phyloP scores from a whole-genome alignment of 2,797 vertebrate species.

The Lepidocolaptes lacrymiger region DNA sequence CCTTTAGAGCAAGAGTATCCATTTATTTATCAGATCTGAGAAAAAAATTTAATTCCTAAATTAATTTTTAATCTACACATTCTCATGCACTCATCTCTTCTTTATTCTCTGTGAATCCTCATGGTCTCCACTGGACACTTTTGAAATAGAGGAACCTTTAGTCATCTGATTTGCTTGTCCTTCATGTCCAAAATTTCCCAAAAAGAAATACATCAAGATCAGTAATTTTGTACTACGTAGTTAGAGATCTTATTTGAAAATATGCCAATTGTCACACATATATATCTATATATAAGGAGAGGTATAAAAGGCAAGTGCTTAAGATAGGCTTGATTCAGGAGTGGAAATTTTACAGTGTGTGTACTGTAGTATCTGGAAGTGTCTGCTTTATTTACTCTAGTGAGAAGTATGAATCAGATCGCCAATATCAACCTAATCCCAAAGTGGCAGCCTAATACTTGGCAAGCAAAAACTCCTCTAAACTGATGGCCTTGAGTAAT shows the following conservation, averaged over 20 bases:
- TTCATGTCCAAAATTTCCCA: not conserved
- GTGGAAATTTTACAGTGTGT: not conserved
- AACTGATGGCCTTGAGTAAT: not conserved
- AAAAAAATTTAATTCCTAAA: not conserved
- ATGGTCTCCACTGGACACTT: not conserved
- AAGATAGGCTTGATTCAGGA: not conserved
- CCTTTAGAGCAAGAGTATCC: not conserved
- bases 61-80: not conserved
- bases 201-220: not conserved
- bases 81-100: not conserved
- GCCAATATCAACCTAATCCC: not conserved
- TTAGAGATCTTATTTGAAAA: not conserved
- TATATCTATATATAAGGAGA: not conserved
- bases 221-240: not conserved
- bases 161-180: not conserved
- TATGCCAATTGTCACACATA: not conserved
- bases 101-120: not conserved
- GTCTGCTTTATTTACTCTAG: not conserved
- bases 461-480: not conserved
- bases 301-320: not conserved
- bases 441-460: not conserved
- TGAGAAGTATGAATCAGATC: not conserved
- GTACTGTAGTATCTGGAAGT: not conserved
- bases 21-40: not conserved
- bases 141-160: not conserved